phyloP scores from a whole-genome alignment of 2,113 vertebrate genomes.

The Mus pahari region DNA sequence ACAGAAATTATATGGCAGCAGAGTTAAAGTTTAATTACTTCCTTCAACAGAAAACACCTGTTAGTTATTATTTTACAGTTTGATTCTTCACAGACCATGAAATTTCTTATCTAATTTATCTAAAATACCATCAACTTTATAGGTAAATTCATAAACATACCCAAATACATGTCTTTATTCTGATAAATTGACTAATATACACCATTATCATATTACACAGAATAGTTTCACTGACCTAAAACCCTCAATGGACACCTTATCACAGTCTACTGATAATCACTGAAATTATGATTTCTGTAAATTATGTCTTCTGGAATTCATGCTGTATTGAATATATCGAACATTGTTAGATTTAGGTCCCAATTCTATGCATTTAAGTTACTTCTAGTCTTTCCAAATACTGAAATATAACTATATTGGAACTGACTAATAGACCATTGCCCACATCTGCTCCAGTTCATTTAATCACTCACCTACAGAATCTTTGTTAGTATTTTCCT shows the following conservation, averaged over 20 bases:
- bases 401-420: neutral
- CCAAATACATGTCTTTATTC: neutral
- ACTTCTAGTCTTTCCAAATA: neutral
- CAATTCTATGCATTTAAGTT: neutral
- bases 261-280: neutral
- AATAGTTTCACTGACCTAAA: too few relatives aligned
- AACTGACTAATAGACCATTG: neutral
- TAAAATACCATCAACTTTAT: neutral
- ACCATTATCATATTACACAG: neutral
- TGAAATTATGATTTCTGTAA: neutral
- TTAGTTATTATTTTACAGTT: slow-evolving; percentile 52
- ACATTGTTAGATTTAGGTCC: neutral
- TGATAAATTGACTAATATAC: neutral
- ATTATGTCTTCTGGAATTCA: neutral
- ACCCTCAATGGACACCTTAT: neutral
- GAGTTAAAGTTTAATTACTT: slow-evolving; percentile 56
- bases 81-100: neutral
- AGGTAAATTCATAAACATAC: neutral
- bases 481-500: too few relatives aligned
- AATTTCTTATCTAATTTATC: neutral
- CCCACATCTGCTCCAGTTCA: neutral
- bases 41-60: slow-evolving; percentile 42
- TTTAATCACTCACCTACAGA: too few relatives aligned
- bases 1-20: slow-evolving; percentile 32
- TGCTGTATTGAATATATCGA: neutral